A percentile compares a stretch with the other conserved stretches of the same genome.
phyloP scores from a whole-genome alignment of 2,797 vertebrate species.

The Eulemur albifrons region DNA sequence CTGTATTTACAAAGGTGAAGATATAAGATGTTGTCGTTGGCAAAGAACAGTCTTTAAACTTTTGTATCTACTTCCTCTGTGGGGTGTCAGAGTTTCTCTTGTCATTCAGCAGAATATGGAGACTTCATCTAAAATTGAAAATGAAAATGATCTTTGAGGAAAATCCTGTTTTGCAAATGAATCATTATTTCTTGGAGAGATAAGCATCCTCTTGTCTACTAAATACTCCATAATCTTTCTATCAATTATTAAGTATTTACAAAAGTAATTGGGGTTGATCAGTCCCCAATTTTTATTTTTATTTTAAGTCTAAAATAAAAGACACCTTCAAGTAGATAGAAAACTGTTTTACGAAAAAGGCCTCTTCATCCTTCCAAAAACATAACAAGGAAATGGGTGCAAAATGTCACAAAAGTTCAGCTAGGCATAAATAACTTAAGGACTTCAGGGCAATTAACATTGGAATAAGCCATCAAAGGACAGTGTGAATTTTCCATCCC shows the following conservation, averaged over 20 bases:
- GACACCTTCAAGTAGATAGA: background rate
- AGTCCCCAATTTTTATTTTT: background rate
- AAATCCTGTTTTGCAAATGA: constrained; percentile 28
- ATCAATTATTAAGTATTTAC: background rate
- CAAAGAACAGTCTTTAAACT: background rate
- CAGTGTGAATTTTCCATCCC: background rate
- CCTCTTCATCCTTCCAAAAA: background rate
- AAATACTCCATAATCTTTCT: constrained; percentile 6
- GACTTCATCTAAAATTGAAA: constrained; percentile 89
- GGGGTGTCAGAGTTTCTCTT: constrained; percentile 2
- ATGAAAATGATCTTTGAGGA: constrained; percentile 63
- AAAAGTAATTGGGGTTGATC: background rate
- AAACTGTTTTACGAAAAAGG: background rate
- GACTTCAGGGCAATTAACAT: background rate
- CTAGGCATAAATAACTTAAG: background rate
- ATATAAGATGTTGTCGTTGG: constrained; percentile 33
- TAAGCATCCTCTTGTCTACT: background rate
- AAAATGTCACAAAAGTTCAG: background rate
- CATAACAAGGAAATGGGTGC: background rate
- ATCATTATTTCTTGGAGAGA: background rate
- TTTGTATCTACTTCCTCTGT: constrained; percentile 51
- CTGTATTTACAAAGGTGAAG: constrained; percentile 53
- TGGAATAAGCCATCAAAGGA: background rate
- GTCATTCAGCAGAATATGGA: constrained; percentile 90
- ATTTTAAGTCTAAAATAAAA: constrained; percentile 5